Percentiles rank a stretch among this genome's conserved stretches.
These are phyloP conservation scores for Chaunax sp. DNA, from an alignment of 2,797 vertebrate genomes.

Conservation along the genomic window DNA sequence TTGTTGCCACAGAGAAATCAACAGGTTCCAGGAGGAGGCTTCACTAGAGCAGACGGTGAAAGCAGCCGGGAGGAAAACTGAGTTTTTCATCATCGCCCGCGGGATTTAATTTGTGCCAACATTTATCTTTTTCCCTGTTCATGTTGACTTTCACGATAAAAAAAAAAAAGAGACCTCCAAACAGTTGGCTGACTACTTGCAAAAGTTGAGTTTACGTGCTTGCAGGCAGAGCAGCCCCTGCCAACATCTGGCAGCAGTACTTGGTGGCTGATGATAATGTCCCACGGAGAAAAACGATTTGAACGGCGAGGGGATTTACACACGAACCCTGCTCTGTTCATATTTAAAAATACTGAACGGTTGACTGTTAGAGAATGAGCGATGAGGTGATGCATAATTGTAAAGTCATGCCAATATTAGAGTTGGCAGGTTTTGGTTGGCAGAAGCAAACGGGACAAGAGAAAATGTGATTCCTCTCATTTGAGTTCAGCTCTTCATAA, in stretches of 20 bases:
- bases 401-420: conserved; percentile 35
- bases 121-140: conserved; percentile 27
- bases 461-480: conserved; percentile 39
- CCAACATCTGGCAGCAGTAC: conserved; percentile 49
- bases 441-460: conserved; percentile 18
- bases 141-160: conserved; percentile 39
- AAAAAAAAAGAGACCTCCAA: conserved; percentile 37
- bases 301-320: conserved; percentile 24
- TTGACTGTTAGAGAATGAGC: conserved; percentile 49
- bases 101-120: conserved; percentile 27
- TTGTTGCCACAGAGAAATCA: conserved; percentile 17
- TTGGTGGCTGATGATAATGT: conserved; percentile 57
- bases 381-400: conserved; percentile 40
- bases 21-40: conserved; percentile 28
- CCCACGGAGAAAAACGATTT: conserved; percentile 54
- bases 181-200: conserved; percentile 46
- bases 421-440: conserved; percentile 53
- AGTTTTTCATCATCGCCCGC: conserved; percentile 17
- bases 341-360: conserved; percentile 43
- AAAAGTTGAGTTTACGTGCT: conserved; percentile 40
- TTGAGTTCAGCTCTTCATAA: conserved; percentile 26
- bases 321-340: conserved; percentile 33
- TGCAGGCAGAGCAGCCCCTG: conserved; percentile 30
- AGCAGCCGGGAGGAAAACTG: conserved; percentile 3
- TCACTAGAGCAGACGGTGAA: conserved; percentile 24